Evolutionary conservation across 2,113 vertebrate species (phyloP).

Genomic region (Aptenodytes patagonicus): DNA sequence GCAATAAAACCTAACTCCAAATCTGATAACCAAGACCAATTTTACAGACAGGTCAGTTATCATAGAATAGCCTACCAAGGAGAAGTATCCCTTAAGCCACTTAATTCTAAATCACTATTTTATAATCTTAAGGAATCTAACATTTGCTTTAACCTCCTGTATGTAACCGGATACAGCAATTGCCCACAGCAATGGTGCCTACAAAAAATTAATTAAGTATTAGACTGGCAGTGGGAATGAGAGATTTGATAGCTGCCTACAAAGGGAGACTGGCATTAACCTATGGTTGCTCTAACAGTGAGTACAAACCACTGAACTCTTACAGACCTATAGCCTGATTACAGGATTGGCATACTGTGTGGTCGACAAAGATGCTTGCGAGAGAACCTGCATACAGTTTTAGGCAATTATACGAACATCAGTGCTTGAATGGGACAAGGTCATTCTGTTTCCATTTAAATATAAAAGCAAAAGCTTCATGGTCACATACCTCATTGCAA

Average conservation of each 20-base stretch:
- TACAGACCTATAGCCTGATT: neutral
- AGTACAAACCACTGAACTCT: neutral
- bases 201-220: neutral
- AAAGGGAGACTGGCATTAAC: neutral
- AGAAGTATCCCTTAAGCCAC: neutral
- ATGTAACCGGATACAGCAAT: neutral
- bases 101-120: neutral
- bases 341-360: neutral
- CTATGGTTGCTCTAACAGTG: neutral
- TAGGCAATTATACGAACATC: neutral
- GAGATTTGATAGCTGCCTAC: neutral
- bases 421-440: neutral
- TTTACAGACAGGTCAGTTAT: neutral
- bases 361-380: fast-evolving
- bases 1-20: neutral
- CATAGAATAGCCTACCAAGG: neutral
- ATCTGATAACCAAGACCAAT: neutral
- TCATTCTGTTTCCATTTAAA: neutral
- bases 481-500: slow-evolving; percentile 93
- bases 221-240: neutral
- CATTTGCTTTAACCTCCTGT: neutral
- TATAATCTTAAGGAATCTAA: neutral
- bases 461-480: neutral
- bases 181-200: neutral
- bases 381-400: neutral